Evolutionary conservation across 2,113 vertebrate species (phyloP).

Genomic region (Osmerus mordax): DNA sequence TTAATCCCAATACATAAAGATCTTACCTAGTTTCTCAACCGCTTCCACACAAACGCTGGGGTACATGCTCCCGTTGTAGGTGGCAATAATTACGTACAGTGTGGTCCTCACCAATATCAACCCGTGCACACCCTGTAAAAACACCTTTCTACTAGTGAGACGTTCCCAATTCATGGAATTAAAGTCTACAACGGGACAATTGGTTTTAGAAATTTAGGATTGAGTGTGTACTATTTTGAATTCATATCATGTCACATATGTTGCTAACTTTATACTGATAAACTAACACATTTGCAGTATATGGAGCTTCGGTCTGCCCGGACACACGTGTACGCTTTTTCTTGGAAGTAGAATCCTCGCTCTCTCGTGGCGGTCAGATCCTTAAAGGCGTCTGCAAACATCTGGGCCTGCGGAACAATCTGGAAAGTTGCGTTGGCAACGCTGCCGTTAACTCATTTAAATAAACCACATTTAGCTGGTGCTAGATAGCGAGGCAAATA

Average conservation of each 20-base stretch:
- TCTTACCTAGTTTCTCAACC: conserved; percentile 75
- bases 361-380: conserved; percentile 59
- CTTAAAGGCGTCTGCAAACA: conserved; percentile 66
- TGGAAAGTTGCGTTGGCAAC: conserved; percentile 26
- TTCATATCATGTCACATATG: background rate
- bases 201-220: no score
- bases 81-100: conserved; percentile 66
- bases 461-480: background rate
- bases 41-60: conserved; percentile 78
- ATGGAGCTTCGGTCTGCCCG: conserved; percentile 69
- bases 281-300: conserved; percentile 68
- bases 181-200: no score
- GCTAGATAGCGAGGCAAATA: background rate
- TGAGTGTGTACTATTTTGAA: background rate
- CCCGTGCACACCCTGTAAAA: conserved; percentile 63
- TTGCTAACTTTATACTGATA: background rate
- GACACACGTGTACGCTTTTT: conserved; percentile 67
- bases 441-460: background rate
- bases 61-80: conserved; percentile 71
- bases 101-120: conserved; percentile 70
- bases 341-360: conserved; percentile 65
- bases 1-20: no score
- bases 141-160: no score
- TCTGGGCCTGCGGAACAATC: conserved; percentile 57
- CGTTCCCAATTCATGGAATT: no score